These are phyloP conservation scores for Indicator indicator DNA, from an alignment of 2,113 vertebrate species.

Conservation along the genomic window DNA sequence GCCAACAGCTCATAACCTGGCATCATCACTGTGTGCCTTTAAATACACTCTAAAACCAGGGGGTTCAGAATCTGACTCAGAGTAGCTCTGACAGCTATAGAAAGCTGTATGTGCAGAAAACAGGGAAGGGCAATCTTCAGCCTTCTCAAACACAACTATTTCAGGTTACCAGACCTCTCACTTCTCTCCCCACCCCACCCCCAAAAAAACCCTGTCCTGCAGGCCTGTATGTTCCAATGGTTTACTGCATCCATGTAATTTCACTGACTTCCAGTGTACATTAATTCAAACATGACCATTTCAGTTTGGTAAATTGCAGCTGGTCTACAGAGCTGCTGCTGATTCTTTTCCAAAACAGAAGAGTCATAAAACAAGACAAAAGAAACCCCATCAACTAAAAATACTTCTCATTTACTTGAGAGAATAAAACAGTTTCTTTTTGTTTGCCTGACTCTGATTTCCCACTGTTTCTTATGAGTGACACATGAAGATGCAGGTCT, in stretches of 20 bases:
- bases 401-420: not conserved
- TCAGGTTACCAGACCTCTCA: not conserved
- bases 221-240: not conserved
- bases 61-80: constrained; percentile 38
- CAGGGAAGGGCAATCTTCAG: not conserved
- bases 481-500: not conserved
- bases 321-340: not conserved
- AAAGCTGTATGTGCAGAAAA: constrained; percentile 9
- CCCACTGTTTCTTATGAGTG: not conserved
- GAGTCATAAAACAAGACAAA: not conserved
- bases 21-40: not conserved
- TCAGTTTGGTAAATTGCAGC: not conserved
- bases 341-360: not conserved
- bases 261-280: not conserved
- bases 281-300: not conserved
- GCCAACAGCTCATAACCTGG: not conserved
- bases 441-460: not conserved
- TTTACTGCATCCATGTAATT: not conserved
- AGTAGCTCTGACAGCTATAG: constrained; percentile 32
- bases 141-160: not conserved
- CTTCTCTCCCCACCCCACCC: not conserved
- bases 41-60: not conserved
- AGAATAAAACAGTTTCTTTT: not conserved
- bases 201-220: accelerated
- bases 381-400: not conserved